phyloP scores from a whole-genome alignment of 2,888 invertebrate genomes.

The Cephonodes hylas region DNA sequence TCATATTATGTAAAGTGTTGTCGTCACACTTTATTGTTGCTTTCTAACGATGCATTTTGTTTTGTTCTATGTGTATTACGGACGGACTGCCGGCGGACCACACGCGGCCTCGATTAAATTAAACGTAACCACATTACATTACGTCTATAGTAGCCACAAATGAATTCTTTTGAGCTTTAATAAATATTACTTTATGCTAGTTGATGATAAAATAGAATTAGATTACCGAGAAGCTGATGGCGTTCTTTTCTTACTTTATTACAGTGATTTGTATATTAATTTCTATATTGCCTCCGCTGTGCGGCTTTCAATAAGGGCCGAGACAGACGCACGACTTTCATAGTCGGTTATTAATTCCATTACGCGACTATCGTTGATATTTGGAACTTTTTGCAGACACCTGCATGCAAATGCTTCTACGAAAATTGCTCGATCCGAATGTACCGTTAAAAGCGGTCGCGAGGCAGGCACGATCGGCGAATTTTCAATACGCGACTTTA shows the following conservation, averaged over 20 bases:
- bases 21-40: slow-evolving; percentile 48
- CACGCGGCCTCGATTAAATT: slow-evolving; percentile 72
- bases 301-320: not conserved
- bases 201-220: slow-evolving; percentile 47
- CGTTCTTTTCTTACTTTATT: slow-evolving; percentile 35
- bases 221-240: slow-evolving; percentile 40
- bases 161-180: slow-evolving; percentile 57
- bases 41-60: slow-evolving; percentile 59
- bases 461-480: slow-evolving; percentile 60
- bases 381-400: slow-evolving; percentile 8
- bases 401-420: slow-evolving; percentile 52
- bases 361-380: slow-evolving; percentile 1
- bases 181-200: slow-evolving; percentile 56
- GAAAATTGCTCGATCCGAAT: slow-evolving; percentile 46
- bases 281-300: slow-evolving; percentile 9
- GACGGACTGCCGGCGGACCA: slow-evolving; percentile 65
- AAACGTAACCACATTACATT: slow-evolving; percentile 68
- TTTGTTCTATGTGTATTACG: slow-evolving; percentile 60
- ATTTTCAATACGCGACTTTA: slow-evolving; percentile 60
- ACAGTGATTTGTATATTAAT: slow-evolving; percentile 14
- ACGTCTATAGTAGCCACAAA: slow-evolving; percentile 55
- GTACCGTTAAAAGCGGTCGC: slow-evolving; percentile 54
- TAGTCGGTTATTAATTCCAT: slow-evolving; percentile 1
- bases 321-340: not conserved
- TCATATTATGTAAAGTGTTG: slow-evolving; percentile 33